phyloP scores from a whole-genome alignment of 2,113 vertebrate species.

The Corythornis vintsioides region DNA sequence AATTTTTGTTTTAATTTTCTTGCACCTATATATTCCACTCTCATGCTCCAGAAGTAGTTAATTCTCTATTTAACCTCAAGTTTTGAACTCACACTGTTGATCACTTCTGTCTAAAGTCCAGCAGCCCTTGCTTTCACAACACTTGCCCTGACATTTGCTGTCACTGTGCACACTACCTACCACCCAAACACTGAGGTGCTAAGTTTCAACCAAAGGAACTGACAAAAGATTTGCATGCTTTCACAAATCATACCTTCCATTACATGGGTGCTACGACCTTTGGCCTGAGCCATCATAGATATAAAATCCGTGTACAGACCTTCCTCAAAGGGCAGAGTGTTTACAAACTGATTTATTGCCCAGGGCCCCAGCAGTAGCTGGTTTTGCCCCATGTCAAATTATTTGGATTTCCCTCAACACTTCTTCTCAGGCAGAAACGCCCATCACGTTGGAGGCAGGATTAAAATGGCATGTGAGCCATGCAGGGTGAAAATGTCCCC shows the following conservation, averaged over 20 bases:
- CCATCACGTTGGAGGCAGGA: constrained; percentile 45
- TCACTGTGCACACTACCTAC: neutral
- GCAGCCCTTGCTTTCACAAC: neutral
- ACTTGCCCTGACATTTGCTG: neutral
- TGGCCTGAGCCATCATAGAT: neutral
- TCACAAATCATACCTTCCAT: neutral
- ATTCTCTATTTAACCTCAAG: neutral
- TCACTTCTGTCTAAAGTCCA: neutral
- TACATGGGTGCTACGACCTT: neutral
- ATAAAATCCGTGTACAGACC: neutral
- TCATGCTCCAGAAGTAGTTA: neutral
- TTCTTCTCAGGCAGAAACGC: constrained; percentile 23
- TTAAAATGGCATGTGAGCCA: constrained; percentile 68
- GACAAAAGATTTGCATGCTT: neutral
- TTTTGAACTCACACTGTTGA: neutral
- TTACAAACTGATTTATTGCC: constrained; percentile 32
- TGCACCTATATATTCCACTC: neutral
- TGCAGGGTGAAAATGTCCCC: constrained; percentile 62
- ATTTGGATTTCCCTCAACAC: constrained; percentile 20
- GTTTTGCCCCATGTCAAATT: neutral
- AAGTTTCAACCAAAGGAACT: neutral
- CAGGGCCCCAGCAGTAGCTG: neutral
- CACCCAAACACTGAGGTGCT: neutral
- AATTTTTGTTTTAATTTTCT: neutral
- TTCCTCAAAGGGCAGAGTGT: neutral